Percentiles rank a stretch among this genome's conserved stretches.
Evolutionary conservation across 2,797 vertebrate species (phyloP).

Genomic region (Gila robusta): DNA sequence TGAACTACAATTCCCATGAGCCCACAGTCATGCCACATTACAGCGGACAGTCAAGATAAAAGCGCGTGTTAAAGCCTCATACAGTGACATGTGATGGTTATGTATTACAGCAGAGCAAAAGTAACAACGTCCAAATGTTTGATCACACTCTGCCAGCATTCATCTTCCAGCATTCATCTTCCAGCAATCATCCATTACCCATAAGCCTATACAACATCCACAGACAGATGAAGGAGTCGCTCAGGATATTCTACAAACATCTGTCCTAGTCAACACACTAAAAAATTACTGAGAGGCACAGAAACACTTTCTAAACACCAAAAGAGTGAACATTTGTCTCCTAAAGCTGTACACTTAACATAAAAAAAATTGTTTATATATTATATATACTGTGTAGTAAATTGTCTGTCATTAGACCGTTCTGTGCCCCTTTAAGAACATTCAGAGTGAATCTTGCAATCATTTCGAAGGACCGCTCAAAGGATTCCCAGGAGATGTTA

Average conservation of each 20-base stretch:
- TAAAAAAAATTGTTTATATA: neutral
- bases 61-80: neutral
- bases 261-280: neutral
- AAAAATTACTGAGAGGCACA: neutral
- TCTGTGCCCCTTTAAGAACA: neutral
- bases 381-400: neutral
- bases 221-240: conserved; percentile 12
- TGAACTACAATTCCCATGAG: conserved; percentile 44
- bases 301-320: conserved; percentile 24
- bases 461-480: conserved; percentile 30
- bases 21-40: neutral
- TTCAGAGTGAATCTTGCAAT: conserved; percentile 6
- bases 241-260: conserved; percentile 7
- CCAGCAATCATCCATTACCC: conserved; percentile 27
- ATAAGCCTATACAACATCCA: conserved; percentile 21
- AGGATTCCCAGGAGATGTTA: conserved; percentile 47
- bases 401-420: neutral
- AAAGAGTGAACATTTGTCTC: neutral
- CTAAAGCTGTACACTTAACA: neutral
- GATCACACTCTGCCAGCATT: conserved; percentile 20
- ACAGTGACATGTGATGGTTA: conserved; percentile 30
- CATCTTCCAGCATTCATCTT: conserved; percentile 1
- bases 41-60: neutral
- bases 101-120: conserved; percentile 14
- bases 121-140: conserved; percentile 15